Evolutionary conservation across 2,888 invertebrate genomes (phyloP).

Genomic region (Asteroscopus sphinx): DNA sequence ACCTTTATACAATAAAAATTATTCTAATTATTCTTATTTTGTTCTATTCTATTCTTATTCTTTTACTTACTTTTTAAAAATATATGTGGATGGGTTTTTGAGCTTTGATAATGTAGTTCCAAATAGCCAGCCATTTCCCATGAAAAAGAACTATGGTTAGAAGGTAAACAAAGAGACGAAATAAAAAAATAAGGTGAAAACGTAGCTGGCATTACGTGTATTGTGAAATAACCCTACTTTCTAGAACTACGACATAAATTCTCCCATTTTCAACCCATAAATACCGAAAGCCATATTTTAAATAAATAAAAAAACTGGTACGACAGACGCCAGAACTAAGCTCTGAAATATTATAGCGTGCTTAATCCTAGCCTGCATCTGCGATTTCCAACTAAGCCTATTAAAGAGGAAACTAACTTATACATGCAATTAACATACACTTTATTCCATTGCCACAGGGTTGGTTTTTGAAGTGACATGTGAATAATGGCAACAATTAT

Average conservation of each 20-base stretch:
- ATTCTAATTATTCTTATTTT: no score
- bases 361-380: constrained; percentile 57
- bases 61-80: no score
- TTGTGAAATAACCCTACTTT: not conserved
- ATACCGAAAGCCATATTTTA: constrained; percentile 27
- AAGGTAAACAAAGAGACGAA: no score
- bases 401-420: constrained; percentile 49
- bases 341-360: constrained; percentile 53
- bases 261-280: constrained; percentile 33
- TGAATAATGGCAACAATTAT: not conserved
- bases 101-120: no score
- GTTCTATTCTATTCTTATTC: no score
- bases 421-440: not conserved
- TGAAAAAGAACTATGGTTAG: no score
- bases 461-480: constrained; percentile 12
- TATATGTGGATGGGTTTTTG: no score
- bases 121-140: no score
- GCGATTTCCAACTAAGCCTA: constrained; percentile 53
- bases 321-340: constrained; percentile 30
- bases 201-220: not conserved
- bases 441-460: constrained; percentile 19
- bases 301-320: constrained; percentile 40
- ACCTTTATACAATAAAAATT: no score
- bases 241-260: not conserved
- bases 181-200: no score